Evolutionary conservation across 2,113 vertebrate genomes (phyloP), one percentile per base, ranked within the genome.

Genomic region (Onychorhynchus coronatus): DNA sequence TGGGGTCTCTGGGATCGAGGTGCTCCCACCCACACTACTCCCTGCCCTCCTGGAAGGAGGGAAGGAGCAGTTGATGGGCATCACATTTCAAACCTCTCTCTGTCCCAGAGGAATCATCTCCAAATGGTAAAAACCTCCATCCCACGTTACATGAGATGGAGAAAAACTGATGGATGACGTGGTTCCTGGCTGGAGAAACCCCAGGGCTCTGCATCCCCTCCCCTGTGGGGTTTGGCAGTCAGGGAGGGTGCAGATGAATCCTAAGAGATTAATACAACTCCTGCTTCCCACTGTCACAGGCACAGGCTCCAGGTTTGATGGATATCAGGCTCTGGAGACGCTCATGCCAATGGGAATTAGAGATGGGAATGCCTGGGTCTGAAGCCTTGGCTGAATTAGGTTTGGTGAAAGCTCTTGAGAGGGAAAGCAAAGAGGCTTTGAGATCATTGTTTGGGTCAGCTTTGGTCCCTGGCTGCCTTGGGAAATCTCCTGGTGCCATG

Each of bases 121-220:
- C 5, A 1, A 4, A 2, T 9, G 24, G 28, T 2, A 14, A 47
- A 93, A 46, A 1, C 27, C 19, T 74, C 71, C 35, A 11, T 70
- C 25, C 24, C 0, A 0, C 17, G 35, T 24, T 12, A 20, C 27
- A 6, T 11, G 8, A 14, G 2, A 3, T 1, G 7, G 62, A 65
- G n/a, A 8, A 78, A 35, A 37, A 35, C 23, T 68, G 59, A 52
- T 15, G 53, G 53, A 25, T 46, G 30, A 9, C 3, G 11, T 50
- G 31, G 14, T 9, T 55, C 74, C 88, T 78, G 83, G 25, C 50
- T 81, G 81, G 65, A 56, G 42, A 59, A 71, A 6, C 5, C 31
- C 30, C 39, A 15, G 44, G 15, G 21, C 18, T 71, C n/a, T 47
- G 14, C 0, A 0, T 33, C 31, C 72, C 27, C 3, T 56, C 27